Evolutionary conservation across 1,140 invertebrate species (phyloP).

Genomic region (Triops longicaudatus): DNA sequence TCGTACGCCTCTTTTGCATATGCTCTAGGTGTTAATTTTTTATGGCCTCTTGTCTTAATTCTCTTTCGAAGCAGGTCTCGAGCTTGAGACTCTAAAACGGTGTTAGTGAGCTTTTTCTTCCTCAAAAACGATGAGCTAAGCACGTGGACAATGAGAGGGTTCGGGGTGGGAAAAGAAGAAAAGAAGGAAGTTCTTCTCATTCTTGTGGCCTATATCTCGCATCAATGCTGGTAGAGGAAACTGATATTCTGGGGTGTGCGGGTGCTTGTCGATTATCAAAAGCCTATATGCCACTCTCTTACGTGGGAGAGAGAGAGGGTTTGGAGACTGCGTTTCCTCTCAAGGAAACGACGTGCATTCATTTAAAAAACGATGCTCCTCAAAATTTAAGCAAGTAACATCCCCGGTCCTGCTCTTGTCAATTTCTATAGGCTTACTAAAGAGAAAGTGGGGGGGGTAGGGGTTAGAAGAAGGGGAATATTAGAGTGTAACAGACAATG

Average conservation of each 20-base stretch:
- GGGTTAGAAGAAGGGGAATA: too few relatives aligned
- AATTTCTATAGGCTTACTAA: too few relatives aligned
- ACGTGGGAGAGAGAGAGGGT: not conserved
- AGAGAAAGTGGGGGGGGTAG: too few relatives aligned
- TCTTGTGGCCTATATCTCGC: not conserved
- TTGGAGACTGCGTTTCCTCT: not conserved
- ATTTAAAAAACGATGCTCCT: not conserved
- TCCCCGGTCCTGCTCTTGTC: too few relatives aligned
- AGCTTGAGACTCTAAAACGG: not conserved
- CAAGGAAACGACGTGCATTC: not conserved
- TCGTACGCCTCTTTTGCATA: not conserved
- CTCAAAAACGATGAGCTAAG: not conserved
- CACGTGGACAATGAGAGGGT: not conserved
- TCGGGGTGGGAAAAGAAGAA: too few relatives aligned
- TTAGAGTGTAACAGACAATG: too few relatives aligned
- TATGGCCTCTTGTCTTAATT: not conserved
- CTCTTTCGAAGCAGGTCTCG: not conserved
- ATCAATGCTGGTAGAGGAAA: not conserved
- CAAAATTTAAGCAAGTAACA: not conserved
- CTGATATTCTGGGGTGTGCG: not conserved
- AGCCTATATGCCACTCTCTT: slow-evolving; percentile 5
- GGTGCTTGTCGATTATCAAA: not conserved
- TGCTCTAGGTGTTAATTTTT: not conserved
- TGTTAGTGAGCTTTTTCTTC: not conserved
- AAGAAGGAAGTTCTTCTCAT: too few relatives aligned